phyloP scores from a whole-genome alignment of 2,113 vertebrate species.

The Strix aluco region DNA sequence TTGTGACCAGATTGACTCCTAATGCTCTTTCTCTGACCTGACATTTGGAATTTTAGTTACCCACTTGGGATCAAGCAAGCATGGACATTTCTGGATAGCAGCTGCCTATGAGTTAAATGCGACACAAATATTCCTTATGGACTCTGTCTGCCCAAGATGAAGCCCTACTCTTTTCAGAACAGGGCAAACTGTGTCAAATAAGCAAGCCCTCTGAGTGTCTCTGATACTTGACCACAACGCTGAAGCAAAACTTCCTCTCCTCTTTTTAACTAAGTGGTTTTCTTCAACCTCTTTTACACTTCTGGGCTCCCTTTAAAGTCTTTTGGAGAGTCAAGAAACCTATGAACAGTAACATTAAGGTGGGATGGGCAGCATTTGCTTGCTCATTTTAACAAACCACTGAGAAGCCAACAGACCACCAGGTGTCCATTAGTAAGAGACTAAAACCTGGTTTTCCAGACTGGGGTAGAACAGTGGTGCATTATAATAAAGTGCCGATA shows the following conservation, averaged over 20 bases:
- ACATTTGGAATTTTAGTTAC: background rate
- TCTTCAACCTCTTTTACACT: background rate
- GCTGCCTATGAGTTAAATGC: background rate
- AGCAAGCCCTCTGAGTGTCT: background rate
- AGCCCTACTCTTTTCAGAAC: background rate
- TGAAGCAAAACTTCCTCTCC: background rate
- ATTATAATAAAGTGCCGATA: background rate
- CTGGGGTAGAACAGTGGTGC: background rate
- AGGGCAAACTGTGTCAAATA: too few relatives aligned
- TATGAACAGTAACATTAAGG: background rate
- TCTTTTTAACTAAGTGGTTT: background rate
- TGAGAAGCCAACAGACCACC: background rate
- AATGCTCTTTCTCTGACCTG: background rate
- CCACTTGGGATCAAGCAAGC: background rate
- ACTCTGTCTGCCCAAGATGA: background rate
- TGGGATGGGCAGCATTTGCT: background rate
- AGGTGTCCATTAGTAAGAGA: background rate
- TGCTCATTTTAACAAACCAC: background rate
- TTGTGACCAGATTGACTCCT: background rate
- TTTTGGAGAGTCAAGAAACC: background rate
- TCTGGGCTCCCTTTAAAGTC: background rate
- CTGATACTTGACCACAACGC: background rate
- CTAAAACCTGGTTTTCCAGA: background rate
- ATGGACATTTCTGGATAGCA: background rate
- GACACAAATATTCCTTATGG: background rate